A percentile compares a stretch with the other conserved stretches of the same genome.
Conservation (phyloP, 2,888 invertebrate species). For the Apocheima hispidaria region DNA sequence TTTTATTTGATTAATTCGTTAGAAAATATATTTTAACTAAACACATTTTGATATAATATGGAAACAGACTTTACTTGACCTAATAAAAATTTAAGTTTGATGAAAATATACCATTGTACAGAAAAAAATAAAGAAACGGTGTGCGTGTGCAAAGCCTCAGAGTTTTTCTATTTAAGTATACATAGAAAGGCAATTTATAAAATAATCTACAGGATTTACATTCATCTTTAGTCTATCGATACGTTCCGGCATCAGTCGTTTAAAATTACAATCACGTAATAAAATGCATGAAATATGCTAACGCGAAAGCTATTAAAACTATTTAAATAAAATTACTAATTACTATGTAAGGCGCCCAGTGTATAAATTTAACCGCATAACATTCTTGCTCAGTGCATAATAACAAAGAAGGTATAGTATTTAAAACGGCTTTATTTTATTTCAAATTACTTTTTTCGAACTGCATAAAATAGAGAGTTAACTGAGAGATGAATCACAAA, state of each 20-base stretch:
- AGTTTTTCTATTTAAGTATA: not conserved
- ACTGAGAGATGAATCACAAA: no score
- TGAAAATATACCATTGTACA: no score
- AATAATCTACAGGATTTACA: constrained; percentile 23
- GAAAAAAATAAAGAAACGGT: no score
- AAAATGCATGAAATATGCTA: constrained; percentile 30
- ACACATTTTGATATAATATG: no score
- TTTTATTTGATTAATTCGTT: no score
- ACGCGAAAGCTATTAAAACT: constrained; percentile 22
- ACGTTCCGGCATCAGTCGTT: constrained; percentile 18
- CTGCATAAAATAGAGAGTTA: no score
- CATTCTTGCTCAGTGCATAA: no score
- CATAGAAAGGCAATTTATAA: constrained; percentile 12
- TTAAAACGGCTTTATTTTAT: not conserved
- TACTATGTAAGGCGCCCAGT: constrained; percentile 2
- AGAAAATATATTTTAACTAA: no score
- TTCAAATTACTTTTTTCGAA: not conserved
- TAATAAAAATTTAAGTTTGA: no score
- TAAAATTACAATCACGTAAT: constrained; percentile 19
- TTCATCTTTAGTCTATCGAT: constrained; percentile 18
- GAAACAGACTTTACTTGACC: no score
- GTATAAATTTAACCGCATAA: not conserved
- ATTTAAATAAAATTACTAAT: constrained; percentile 16
- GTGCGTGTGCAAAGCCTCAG: not conserved
- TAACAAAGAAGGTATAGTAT: no score